Conservation (phyloP, 2,113 vertebrate species). For the Gobius niger region DNA sequence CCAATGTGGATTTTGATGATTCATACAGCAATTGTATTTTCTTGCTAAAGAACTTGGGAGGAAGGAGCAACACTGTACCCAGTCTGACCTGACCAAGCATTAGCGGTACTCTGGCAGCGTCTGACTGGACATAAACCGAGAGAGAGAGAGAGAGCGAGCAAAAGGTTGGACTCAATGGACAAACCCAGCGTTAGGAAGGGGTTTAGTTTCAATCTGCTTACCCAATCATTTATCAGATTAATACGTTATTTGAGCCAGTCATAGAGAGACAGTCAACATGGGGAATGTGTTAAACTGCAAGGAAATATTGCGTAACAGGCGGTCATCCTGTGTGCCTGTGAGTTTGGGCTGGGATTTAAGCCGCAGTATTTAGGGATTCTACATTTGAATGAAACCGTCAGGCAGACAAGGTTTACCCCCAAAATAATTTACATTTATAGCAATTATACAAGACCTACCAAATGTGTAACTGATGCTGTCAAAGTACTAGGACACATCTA, state of each 20-base stretch:
- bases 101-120: slow-evolving; percentile 65
- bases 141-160: slow-evolving; percentile 4
- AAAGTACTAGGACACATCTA: neutral
- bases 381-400: slow-evolving; percentile 35
- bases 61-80: slow-evolving; percentile 17
- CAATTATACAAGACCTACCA: neutral
- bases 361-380: slow-evolving; percentile 16
- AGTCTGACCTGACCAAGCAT: slow-evolving; percentile 50
- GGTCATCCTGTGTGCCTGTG: slow-evolving; percentile 31
- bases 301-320: slow-evolving; percentile 62
- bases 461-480: neutral
- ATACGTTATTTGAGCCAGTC: slow-evolving; percentile 68
- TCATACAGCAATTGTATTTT: neutral
- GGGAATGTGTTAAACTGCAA: slow-evolving; percentile 62
- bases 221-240: slow-evolving; percentile 76
- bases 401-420: neutral
- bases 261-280: slow-evolving; percentile 61
- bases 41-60: neutral
- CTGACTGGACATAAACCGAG: slow-evolving; percentile 55
- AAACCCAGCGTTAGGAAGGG: slow-evolving; percentile 62
- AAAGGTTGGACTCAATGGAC: slow-evolving; percentile 58
- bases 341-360: slow-evolving; percentile 7
- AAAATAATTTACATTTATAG: neutral
- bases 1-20: no score
- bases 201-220: slow-evolving; percentile 71